Evolutionary conservation across 2,888 invertebrate species (phyloP), one percentile per base, ranked within the genome.

Genomic region (Margaritifera margaritifera): DNA sequence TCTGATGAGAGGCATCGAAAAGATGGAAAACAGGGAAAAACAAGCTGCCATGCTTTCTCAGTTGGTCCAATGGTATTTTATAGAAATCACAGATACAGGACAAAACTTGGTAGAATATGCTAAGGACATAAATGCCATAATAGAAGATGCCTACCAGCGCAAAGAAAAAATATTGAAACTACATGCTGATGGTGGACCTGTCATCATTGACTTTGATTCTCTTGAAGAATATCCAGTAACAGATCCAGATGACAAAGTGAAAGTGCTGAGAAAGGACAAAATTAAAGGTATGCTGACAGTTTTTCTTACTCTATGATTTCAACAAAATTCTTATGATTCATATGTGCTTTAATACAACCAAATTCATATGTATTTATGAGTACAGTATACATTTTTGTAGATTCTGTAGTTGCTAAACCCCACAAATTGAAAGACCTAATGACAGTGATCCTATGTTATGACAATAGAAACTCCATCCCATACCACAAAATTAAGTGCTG

Each of bases 51-150:
- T 69, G 8, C 54, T 72, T n/a, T 51, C 56, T 6, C 58, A 64
- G 11, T 64, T 72, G 66, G 72, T 72, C 2, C 65, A 72, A 24
- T 72, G 72, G 72, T 61, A 62, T 56, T 72, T 60, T 42, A 62
- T 72, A 24, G 60, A 62, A 19, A 53, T 63, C 22, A 56, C 66
- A 15, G 20, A 2, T 18, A 42, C 6, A 31, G 66, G 59, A 1
- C 54, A 69, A 53, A 57, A 65, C 19, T 55, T 72, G n/a, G 63
- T 51, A 31, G 52, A 58, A 31, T 72, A 72, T 25, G 62, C 62
- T 15, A 22, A 59, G 6, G 31, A 69, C 1, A 63, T 69, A 3
- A 72, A 72, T 54, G 19, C 60, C 2, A 24, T 57, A 6, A 20
- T 72, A n/a, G 72, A 72, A n/a, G 62, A 57, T 11, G 69, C 63